Percentiles rank a stretch among this genome's conserved stretches.
Conservation (phyloP, 2,113 vertebrate genomes). For the Sphaerodactylus townsendi region DNA sequence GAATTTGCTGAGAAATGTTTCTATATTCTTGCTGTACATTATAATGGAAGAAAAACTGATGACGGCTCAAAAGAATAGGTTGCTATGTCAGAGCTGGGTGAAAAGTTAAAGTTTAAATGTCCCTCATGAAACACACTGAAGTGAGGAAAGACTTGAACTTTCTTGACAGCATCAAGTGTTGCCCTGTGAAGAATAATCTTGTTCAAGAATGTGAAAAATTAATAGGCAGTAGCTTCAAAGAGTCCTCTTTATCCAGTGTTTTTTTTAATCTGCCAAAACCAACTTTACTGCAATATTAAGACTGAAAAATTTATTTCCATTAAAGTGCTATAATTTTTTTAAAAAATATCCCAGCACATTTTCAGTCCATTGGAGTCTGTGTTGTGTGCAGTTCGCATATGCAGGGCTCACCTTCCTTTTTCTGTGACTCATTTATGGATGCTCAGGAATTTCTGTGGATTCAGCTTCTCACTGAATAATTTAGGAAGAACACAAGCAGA, state of each 20-base stretch:
- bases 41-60: background rate
- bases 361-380: too few species aligned
- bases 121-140: constrained; percentile 43
- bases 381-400: too few species aligned
- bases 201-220: constrained; percentile 59
- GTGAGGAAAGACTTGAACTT: constrained; percentile 65
- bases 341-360: too few species aligned
- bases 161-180: constrained; percentile 64
- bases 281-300: constrained; percentile 7
- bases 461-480: too few species aligned
- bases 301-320: constrained; percentile 8
- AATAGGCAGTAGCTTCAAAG: constrained; percentile 53
- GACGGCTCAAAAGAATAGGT: background rate
- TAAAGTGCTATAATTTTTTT: constrained; percentile 2
- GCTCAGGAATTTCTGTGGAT: background rate
- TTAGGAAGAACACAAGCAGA: too few species aligned
- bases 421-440: background rate
- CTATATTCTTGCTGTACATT: constrained; percentile 48
- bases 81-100: background rate
- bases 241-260: constrained; percentile 56
- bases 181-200: constrained; percentile 59
- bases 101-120: constrained; percentile 13
- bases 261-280: constrained; percentile 44
- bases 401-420: background rate
- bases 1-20: constrained; percentile 58